Percentiles rank a stretch among this genome's conserved stretches.
phyloP scores from a whole-genome alignment of 2,888 invertebrate genomes.

The Marronus borbonicus region DNA sequence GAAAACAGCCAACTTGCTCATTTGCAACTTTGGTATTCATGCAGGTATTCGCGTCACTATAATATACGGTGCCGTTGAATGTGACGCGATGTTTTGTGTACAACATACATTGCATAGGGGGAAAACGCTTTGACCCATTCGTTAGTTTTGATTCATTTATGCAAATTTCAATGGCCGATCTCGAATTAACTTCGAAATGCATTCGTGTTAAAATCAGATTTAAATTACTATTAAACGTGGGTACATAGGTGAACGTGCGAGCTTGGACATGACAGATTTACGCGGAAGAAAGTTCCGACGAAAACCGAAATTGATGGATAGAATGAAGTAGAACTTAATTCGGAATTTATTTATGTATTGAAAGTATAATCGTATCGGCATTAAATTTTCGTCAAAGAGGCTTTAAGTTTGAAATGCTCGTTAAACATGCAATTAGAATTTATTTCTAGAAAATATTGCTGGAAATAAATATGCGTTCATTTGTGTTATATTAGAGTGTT shows the following conservation, averaged over 20 bases:
- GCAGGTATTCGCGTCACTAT: slow-evolving; percentile 14
- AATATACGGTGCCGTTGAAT: slow-evolving; percentile 30
- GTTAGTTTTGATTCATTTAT: slow-evolving; percentile 61
- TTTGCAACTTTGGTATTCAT: slow-evolving; percentile 38
- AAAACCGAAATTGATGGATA: background rate
- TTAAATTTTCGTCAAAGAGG: too few species aligned
- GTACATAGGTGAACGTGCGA: slow-evolving; percentile 23
- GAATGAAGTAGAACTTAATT: background rate
- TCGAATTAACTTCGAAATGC: slow-evolving; percentile 59
- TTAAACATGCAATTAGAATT: too few species aligned
- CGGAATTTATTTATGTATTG: too few species aligned
- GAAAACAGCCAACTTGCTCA: slow-evolving; percentile 2
- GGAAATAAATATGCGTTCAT: too few species aligned
- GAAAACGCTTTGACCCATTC: slow-evolving; percentile 62
- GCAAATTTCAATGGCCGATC: slow-evolving; percentile 63
- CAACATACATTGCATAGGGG: slow-evolving; percentile 51
- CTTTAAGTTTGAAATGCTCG: too few species aligned
- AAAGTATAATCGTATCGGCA: too few species aligned
- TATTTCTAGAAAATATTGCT: too few species aligned
- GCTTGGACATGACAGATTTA: slow-evolving; percentile 4
- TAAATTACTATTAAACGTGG: slow-evolving; percentile 52
- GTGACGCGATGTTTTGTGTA: slow-evolving; percentile 41
- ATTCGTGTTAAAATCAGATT: slow-evolving; percentile 55
- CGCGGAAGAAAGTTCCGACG: background rate
- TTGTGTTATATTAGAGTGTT: too few species aligned